Evolutionary conservation across 2,797 vertebrate genomes (phyloP).

Genomic region (Anguilla megastoma): DNA sequence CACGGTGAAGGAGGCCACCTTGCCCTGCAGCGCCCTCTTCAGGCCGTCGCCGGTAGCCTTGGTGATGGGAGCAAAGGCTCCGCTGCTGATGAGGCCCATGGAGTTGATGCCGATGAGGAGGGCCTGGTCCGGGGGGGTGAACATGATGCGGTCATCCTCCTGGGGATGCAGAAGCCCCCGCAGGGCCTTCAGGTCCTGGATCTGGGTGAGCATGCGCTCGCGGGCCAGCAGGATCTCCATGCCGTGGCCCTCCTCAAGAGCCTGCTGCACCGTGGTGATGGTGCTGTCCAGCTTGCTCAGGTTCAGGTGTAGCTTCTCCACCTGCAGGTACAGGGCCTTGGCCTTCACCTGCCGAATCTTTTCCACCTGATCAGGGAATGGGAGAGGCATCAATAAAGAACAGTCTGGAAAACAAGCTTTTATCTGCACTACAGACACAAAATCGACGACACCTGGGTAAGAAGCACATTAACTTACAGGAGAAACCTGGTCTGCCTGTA

Average conservation of each 20-base stretch:
- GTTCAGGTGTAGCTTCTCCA: slow-evolving; percentile 94
- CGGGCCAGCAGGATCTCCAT: slow-evolving; percentile 91
- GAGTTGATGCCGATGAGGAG: slow-evolving; percentile 91
- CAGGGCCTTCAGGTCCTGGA: slow-evolving; percentile 90
- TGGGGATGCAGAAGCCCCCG: slow-evolving; percentile 89
- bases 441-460: not conserved
- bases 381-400: not conserved
- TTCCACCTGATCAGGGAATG: slow-evolving; percentile 78
- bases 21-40: slow-evolving; percentile 87
- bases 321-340: slow-evolving; percentile 95
- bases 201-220: slow-evolving; percentile 93
- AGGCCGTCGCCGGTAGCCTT: slow-evolving; percentile 94
- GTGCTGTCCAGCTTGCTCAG: slow-evolving; percentile 94
- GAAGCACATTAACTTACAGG: not conserved
- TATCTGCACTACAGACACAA: not conserved
- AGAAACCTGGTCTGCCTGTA: not conserved
- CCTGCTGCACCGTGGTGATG: slow-evolving; percentile 91
- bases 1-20: slow-evolving; percentile 89
- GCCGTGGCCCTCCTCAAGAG: slow-evolving; percentile 91
- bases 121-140: slow-evolving; percentile 93
- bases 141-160: slow-evolving; percentile 94
- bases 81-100: slow-evolving; percentile 94
- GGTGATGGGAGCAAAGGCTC: slow-evolving; percentile 90
- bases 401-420: not conserved
- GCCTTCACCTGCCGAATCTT: slow-evolving; percentile 98